Evolutionary conservation across 2,888 invertebrate genomes (phyloP).

Genomic region (Agonopterix arenella): DNA sequence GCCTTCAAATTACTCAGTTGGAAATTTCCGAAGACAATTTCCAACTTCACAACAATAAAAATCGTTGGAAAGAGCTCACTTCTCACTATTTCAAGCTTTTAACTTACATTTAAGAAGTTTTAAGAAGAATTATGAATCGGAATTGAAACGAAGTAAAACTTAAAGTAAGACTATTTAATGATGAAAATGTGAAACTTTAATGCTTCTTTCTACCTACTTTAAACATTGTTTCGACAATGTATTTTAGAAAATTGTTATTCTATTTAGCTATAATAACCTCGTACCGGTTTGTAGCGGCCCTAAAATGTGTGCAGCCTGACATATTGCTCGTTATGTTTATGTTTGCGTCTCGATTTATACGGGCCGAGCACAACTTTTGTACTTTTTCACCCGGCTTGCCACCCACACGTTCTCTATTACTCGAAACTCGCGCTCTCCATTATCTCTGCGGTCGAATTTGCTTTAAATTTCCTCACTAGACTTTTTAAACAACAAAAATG

Average conservation of each 20-base stretch:
- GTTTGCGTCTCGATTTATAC: slow-evolving; percentile 37
- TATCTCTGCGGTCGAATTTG: slow-evolving; percentile 65
- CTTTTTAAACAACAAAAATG: slow-evolving; percentile 40
- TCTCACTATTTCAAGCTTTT: slow-evolving; percentile 58
- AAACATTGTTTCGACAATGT: neutral
- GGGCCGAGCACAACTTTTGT: slow-evolving; percentile 54
- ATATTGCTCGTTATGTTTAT: slow-evolving; percentile 24
- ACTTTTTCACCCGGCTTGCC: slow-evolving; percentile 70
- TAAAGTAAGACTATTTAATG: slow-evolving; percentile 30
- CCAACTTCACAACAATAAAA: slow-evolving; percentile 43
- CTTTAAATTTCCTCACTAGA: slow-evolving; percentile 54
- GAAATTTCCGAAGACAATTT: slow-evolving; percentile 23
- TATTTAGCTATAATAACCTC: neutral
- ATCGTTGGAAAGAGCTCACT: slow-evolving; percentile 40
- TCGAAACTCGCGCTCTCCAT: slow-evolving; percentile 66
- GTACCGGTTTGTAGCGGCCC: neutral
- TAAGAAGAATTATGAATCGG: slow-evolving; percentile 54
- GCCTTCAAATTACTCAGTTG: slow-evolving; percentile 9
- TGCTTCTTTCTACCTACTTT: slow-evolving; percentile 7
- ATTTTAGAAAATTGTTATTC: neutral
- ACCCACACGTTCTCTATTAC: slow-evolving; percentile 66
- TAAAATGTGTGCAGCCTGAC: slow-evolving; percentile 1
- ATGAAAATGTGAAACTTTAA: slow-evolving; percentile 23
- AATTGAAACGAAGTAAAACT: slow-evolving; percentile 52
- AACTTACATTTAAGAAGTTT: slow-evolving; percentile 63